Conservation (phyloP, 2,888 invertebrate species). For the Nycteola revayana region DNA sequence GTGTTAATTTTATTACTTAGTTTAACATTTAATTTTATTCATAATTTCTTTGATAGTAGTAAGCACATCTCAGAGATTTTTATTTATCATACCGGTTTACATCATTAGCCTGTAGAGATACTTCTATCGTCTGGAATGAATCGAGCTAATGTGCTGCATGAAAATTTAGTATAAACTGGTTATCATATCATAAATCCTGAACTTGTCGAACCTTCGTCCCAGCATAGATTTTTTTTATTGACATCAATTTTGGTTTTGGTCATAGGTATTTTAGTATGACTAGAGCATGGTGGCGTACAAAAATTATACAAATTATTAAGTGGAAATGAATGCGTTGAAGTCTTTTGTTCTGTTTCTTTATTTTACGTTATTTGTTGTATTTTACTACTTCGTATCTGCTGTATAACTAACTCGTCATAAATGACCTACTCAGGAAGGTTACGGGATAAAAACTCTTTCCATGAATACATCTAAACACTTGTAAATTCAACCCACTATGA, state of each 20-base stretch:
- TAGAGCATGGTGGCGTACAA: slow-evolving; percentile 58
- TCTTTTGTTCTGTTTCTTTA: slow-evolving; percentile 16
- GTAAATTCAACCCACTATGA: slow-evolving; percentile 70
- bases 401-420: slow-evolving; percentile 37
- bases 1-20: slow-evolving; percentile 56
- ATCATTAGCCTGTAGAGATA: slow-evolving; percentile 71
- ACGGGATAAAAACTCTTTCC: slow-evolving; percentile 59
- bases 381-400: slow-evolving; percentile 40
- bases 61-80: slow-evolving; percentile 52
- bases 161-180: slow-evolving; percentile 39
- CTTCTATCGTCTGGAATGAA: slow-evolving; percentile 58
- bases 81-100: slow-evolving; percentile 50
- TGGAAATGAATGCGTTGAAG: slow-evolving; percentile 13
- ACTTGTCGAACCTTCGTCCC: slow-evolving; percentile 34
- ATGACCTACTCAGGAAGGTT: slow-evolving; percentile 47
- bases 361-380: slow-evolving; percentile 33
- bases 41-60: slow-evolving; percentile 55
- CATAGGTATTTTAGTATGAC: slow-evolving; percentile 10
- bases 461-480: slow-evolving; percentile 70
- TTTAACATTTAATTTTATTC: slow-evolving; percentile 46
- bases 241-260: slow-evolving; percentile 17
- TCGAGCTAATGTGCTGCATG: slow-evolving; percentile 69
- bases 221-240: slow-evolving; percentile 31
- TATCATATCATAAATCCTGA: slow-evolving; percentile 36
- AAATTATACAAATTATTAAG: slow-evolving; percentile 6